Evolutionary conservation across 2,113 vertebrate species (phyloP), one percentile per base, ranked within the genome.

Genomic region (Glareola pratincola): DNA sequence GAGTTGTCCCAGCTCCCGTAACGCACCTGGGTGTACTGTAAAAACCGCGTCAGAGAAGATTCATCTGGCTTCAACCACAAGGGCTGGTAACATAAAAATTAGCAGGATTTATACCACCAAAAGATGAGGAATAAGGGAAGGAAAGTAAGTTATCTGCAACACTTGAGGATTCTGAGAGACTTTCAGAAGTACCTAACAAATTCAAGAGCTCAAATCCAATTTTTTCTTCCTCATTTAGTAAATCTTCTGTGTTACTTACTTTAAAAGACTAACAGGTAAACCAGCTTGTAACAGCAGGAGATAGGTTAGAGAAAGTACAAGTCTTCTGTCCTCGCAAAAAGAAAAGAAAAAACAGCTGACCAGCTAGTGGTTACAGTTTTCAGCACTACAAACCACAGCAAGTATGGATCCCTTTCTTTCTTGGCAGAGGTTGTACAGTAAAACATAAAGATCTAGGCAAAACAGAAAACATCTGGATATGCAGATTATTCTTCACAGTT

Each of bases 401-500:
- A 77, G 67, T 92, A 94, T 82, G 80, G 89, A 85, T 72, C 69
- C 79, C 72, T 92, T 74, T 90, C 71, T 39, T 72, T 95, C 80
- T 71, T 91, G 92, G 91, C 78, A 72, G 72, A 34, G 21, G 50
- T 26, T 83, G 16, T 59, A 78, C 67, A 75, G 56, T 84, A 68
- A 97, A 96, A 92, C 93, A 88, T 93, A 85, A 85, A 86, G 69
- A 85, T 73, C 79, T 48, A 68, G 57, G 72, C 60, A 79, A 94
- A 95, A 96, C 72, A 94, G 62, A 90, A 89, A 91, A 84, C 54
- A 90, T 78, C 63, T 56, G 81, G 74, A 76, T 94, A 86, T 95
- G 85, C 54, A 95, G 86, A 94, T 92, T 90, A 59, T 79, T 95
- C 94, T 97, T 95, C 74, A 43, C 89, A 85, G 78, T 85, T 96